Percentiles rank a stretch among this genome's conserved stretches.
These are phyloP conservation scores for Halcyon leucocephala DNA, from an alignment of 2,797 vertebrate genomes.

Conservation along the genomic window DNA sequence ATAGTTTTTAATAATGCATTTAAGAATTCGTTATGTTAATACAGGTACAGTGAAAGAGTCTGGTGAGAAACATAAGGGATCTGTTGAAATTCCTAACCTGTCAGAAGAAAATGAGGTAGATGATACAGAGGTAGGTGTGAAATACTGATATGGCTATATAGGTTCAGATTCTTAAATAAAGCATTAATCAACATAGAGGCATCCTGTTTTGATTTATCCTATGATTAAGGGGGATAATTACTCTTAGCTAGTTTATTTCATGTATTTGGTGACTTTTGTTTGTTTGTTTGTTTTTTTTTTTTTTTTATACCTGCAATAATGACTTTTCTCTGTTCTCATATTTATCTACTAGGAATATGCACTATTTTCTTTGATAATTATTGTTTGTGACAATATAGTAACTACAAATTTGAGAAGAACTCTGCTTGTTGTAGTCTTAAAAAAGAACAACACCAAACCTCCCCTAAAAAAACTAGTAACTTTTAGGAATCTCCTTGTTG, in stretches of 20 bases:
- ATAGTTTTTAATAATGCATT: slow-evolving; percentile 47
- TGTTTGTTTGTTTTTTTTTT: background rate
- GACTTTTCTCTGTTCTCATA: background rate
- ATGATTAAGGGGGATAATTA: background rate
- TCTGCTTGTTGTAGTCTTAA: background rate
- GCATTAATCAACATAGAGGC: background rate
- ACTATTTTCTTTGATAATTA: background rate
- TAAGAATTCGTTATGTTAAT: slow-evolving; percentile 67
- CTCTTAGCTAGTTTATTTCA: background rate
- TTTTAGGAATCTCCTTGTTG: background rate
- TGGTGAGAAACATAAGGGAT: slow-evolving; percentile 76
- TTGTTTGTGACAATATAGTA: background rate
- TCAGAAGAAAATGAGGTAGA: slow-evolving; percentile 80
- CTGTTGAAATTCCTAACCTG: slow-evolving; percentile 78
- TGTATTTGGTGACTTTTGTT: background rate
- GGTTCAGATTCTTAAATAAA: slow-evolving; percentile 33
- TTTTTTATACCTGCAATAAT: background rate
- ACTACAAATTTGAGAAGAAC: background rate
- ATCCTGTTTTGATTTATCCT: background rate
- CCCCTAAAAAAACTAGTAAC: background rate
- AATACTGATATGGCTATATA: slow-evolving; percentile 6
- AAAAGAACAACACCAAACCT: background rate
- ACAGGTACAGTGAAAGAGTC: slow-evolving; percentile 77
- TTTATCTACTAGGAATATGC: background rate
- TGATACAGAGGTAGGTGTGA: slow-evolving; percentile 73